A percentile compares a stretch with the other conserved stretches of the same genome.
phyloP scores from a whole-genome alignment of 2,113 vertebrate genomes.

The Hippotragus niger region DNA sequence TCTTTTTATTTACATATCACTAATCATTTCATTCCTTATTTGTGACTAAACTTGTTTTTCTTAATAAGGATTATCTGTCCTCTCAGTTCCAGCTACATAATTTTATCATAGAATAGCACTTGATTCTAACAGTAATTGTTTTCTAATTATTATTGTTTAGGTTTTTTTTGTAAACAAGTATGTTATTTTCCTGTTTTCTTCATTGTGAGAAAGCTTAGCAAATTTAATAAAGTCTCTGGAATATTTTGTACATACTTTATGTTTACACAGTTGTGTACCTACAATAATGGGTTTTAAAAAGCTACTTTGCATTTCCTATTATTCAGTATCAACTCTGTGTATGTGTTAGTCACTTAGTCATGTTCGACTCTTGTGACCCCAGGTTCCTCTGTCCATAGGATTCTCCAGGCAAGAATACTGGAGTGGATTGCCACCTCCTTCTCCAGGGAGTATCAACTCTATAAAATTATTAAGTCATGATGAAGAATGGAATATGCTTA shows the following conservation, averaged over 20 bases:
- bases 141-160: neutral
- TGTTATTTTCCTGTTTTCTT: neutral
- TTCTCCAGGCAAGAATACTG: neutral
- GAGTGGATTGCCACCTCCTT: neutral
- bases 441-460: neutral
- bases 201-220: neutral
- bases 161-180: neutral
- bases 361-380: neutral
- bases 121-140: neutral
- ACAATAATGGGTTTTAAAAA: neutral
- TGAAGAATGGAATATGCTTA: neutral
- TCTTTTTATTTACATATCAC: neutral
- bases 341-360: neutral
- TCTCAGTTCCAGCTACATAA: neutral
- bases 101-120: neutral
- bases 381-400: neutral
- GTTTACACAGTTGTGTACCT: neutral
- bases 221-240: neutral
- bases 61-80: neutral
- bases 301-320: neutral
- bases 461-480: neutral
- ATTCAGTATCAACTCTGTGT: neutral
- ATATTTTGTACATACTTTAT: neutral
- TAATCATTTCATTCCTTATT: neutral
- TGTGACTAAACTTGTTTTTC: neutral